These are phyloP conservation scores for Cirrhinus molitorella DNA, from an alignment of 2,797 vertebrate genomes.

Conservation along the genomic window DNA sequence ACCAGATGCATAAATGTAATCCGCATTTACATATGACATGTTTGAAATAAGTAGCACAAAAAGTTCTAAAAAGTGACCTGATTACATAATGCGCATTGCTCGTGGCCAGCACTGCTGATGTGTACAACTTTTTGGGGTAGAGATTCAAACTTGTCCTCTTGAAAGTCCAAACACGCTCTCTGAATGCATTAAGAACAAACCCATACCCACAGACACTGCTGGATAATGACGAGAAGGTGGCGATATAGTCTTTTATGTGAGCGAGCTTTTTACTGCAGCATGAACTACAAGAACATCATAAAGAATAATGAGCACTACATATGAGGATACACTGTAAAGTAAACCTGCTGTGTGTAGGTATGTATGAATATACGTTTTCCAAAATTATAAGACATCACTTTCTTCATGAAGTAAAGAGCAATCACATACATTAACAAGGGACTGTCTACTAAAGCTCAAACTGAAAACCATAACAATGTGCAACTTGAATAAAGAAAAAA, in stretches of 20 bases:
- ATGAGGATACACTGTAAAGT: background rate
- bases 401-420: background rate
- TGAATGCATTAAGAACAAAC: slow-evolving; percentile 22
- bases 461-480: background rate
- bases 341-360: background rate
- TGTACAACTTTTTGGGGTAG: background rate
- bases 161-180: slow-evolving; percentile 6
- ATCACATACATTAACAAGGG: background rate
- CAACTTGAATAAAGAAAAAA: no score
- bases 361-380: background rate
- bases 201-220: background rate
- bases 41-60: background rate
- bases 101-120: slow-evolving; percentile 1
- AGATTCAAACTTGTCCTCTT: slow-evolving; percentile 14
- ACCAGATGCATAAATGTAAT: background rate
- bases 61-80: background rate
- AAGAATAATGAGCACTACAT: slow-evolving; percentile 8
- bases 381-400: background rate
- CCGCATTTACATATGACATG: background rate
- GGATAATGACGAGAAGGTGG: slow-evolving; percentile 1
- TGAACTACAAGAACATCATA: slow-evolving; percentile 16
- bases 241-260: slow-evolving; percentile 8
- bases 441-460: background rate
- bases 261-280: slow-evolving; percentile 3
- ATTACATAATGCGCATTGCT: background rate